Evolutionary conservation across 1,140 invertebrate genomes (phyloP), one percentile per base, ranked within the genome.

Genomic region (Schlechtendalia chinensis): DNA sequence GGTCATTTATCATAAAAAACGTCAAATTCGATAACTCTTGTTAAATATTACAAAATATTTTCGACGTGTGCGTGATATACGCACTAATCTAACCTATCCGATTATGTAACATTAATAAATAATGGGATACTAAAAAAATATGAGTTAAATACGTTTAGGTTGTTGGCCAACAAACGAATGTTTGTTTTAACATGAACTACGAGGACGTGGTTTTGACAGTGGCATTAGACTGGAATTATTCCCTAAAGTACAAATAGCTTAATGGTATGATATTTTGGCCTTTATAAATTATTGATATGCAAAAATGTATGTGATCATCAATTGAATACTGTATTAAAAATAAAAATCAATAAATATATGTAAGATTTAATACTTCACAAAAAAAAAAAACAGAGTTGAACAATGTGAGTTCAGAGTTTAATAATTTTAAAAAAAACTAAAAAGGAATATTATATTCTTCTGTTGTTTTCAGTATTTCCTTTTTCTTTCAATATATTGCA

Each of bases 201-300:
- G 61, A 65, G 10, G 19, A 39, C 61, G 29, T 65, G 61, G 32
- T 65, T 65, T 65, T 19, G 61, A 65, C 61, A 65, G 32, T n/a
- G 61, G 17, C 19, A 65, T 32, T 65, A 8, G 29, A 29, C 29
- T 65, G 32, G 29, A 65, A 65, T n/a, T n/a, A n/a, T 65, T 65
- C 17, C 17, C 29, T 65, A 65, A 32, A 27, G 19, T 32, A 65
- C 61, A 65, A 19, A 11, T 65, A 65, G 27, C 61, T 65, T 65
- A 32, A 65, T 65, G 61, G 29, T 17, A n/a, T 39, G 16, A 6
- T 24, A 61, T 27, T 29, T 14, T n/a, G 29, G 2, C 61, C 8
- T 65, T 65, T 65, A 65, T 65, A 65, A 39, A 65, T 65, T 65
- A 65, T 65, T 29, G 61, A 32, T 65, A 17, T 65, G 32, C 29